Base-by-base conservation (phyloP, 2,113 vertebrate species). In the Onychostruthus taczanowskii region DNA sequence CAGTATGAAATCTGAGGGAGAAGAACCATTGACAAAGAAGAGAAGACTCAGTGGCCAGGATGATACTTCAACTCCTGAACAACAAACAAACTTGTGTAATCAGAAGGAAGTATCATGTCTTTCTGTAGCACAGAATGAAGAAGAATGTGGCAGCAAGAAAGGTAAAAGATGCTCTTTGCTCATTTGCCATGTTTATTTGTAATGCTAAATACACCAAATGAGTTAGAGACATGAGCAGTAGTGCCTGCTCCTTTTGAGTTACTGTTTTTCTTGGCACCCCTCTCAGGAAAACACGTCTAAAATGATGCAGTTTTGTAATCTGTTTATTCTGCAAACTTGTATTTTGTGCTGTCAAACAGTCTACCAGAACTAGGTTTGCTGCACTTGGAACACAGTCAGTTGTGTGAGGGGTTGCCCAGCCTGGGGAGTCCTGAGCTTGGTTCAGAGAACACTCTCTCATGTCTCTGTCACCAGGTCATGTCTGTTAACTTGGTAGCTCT, bases 21-120 rank as follows among this genome's bases (percentile, higher is more conserved):
- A 96, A 89, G 98, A 97, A 56, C 98, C 98, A 50, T 93, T 98
- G 26, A 91, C 90, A 46, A 99, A 99, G 96, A 98, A 98, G 85
- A 98, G 97, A 92, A 98, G 97, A 92, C 92, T 96, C 22, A 68
- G 84, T 46, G 97, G 96, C 89, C 97, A 97, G 87, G 82, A 67
- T 35, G 87, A 56, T 83, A 8, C 23, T 72, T 80, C 78, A 89
- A 0, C 53, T 94, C 87, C 91, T 92, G 92, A 92, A 72, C 91
- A 68, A 87, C 93, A 95, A 84, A 39, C 69, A 49, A 74, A 84
- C 8, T 30, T 75, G 11, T 74, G 58, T 84, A 58, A 86, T 55
- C 91, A 91, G 62, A 74, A 92, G 41, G 87, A 96, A 59, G 43
- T 23, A 9, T 66, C 55, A 14, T 88, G 66, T 84, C 73, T 89